Base-by-base conservation (phyloP, 30 jellyfish, hydroid and myxozoan species). In the Aurelia aurita complex sp. Pacific region DNA sequence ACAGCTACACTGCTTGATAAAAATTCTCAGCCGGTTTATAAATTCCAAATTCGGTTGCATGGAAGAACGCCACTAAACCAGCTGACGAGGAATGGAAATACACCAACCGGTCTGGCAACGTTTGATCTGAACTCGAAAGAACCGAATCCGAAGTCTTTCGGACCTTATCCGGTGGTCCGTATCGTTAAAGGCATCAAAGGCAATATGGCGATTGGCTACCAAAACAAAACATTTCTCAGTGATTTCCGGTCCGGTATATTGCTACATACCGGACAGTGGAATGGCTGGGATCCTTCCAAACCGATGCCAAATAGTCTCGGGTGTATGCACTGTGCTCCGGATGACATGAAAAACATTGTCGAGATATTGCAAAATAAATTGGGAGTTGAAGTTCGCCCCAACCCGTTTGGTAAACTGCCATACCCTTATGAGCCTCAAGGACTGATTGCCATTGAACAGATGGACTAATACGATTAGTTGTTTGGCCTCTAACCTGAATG, bases 281-380 rank as follows among this genome's bases (percentile, higher is more conserved):
- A 73, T 10, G 83, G 53, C 52, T 91, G 97, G 97, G 75, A 73
- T 53, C 91, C 92, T 51, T 67, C 83, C 74, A 72, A 72, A 54
- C 91, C 88, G 36, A 91, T 91, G 97, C 97, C 97, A 32, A 91
- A 91, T 72, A 91, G 97, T 67, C 73, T 75, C 14, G 97, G 97
- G 2, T 91, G 97, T 79, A 85, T 91, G 96, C 97, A 91, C 78
- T 94, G 91, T 42, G 80, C 90, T 36, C 97, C 97, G 15, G 86
- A 66, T 3, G 97, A 84, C 76, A 70, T 74, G 92, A 79, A 80
- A 70, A 77, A 63, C 11, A 34, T 91, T 33, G 90, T 80, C 7
- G 96, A 91, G 32, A 19, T 85, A 3, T 85, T 91, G 43, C 69
- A 62, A 32, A 81, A 73, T 2, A 61, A 68, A 54, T 64, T 84